Evolutionary conservation across 2,113 vertebrate genomes (phyloP).

Genomic region (Ardeotis arabs): DNA sequence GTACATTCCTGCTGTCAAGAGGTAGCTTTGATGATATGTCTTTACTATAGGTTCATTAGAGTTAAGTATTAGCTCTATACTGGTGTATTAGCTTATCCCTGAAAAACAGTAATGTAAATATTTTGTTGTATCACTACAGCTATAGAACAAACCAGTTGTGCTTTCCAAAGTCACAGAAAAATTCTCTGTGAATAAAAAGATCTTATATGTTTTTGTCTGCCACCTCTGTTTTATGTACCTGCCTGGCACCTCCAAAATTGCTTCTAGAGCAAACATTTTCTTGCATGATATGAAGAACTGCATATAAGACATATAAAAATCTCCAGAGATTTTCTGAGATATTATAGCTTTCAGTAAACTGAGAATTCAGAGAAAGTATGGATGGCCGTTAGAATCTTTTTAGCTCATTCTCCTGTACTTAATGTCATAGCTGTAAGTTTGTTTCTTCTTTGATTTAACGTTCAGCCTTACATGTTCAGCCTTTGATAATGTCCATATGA

Average conservation of each 20-base stretch:
- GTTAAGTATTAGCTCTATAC: background rate
- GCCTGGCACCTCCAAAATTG: background rate
- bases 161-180: background rate
- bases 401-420: background rate
- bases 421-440: background rate
- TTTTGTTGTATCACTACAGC: background rate
- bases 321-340: background rate
- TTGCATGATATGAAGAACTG: background rate
- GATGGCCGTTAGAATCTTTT: background rate
- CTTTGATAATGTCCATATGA: background rate
- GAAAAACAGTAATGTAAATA: background rate
- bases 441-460: background rate
- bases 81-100: background rate
- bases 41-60: background rate
- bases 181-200: background rate
- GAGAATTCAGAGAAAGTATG: background rate
- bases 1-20: background rate
- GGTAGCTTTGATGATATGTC: background rate
- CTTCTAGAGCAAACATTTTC: background rate
- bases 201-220: background rate
- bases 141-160: background rate
- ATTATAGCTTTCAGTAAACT: background rate
- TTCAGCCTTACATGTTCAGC: background rate
- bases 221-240: background rate
- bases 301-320: background rate